Base-by-base conservation (phyloP, 2,888 invertebrate genomes). In the Argyra leucocephala region DNA sequence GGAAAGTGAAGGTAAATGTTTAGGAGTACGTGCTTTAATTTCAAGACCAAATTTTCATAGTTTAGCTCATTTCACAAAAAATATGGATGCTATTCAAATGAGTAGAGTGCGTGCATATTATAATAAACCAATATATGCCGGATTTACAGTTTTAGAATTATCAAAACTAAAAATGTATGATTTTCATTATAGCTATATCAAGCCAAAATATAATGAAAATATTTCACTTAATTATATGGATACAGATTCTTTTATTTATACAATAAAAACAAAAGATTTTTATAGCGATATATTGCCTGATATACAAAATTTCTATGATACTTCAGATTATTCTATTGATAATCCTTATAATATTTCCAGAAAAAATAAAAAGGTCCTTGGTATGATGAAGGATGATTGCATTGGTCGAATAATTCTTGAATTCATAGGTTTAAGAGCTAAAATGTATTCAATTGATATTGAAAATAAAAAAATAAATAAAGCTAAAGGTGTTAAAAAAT, bases 51-150 rank as follows among this genome's bases (percentile, higher is more conserved):
- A 73, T 69, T 77, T 76, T 67, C 69, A 75, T 58, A 73, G 67
- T 63, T 31, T 65, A 12, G 65, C 66, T 1, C 73, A 76, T 36
- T 76, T 78, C 66, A 66, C 69, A 57, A 73, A 77, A 66, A 70
- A 79, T 66, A 68, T 80, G 18, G 73, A 73, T n/a, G n/a, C 73
- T 3, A 70, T 80, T n/a, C 72, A 78, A 64, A 65, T 76, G 66
- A 69, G 69, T 21, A 71, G 71, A 66, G 26, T 67, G 1, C 66
- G 68, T 36, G 67, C 76, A 10, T 36, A 63, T 22, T 74, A 75
- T 60, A 72, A 76, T 69, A 76, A 76, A 71, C 78, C 78, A 2
- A 73, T 80, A 23, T 79, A 78, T 67, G 68, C 74, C 2, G 79
- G 78, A 18, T 73, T 78, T 66, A 59, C 68, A 9, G 73, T 79